Base-by-base conservation (phyloP, 2,888 invertebrate species). In the Epirrhoe alternata region DNA sequence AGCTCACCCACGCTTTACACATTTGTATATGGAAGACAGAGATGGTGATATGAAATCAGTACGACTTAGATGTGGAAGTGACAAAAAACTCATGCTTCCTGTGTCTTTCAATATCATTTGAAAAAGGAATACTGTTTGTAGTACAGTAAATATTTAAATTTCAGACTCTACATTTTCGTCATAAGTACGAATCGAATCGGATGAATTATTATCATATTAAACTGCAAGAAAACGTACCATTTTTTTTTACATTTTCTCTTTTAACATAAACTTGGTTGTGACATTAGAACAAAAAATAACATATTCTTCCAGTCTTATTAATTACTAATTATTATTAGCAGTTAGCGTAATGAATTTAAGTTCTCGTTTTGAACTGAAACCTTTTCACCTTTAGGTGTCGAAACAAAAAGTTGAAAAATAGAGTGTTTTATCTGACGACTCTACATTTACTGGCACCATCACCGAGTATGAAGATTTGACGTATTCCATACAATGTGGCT, bases 61-160 rank as follows among this genome's bases (percentile, higher is more conserved):
- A 82, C 77, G 76, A 79, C 74, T 80, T 80, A 85, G 83, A 88
- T 82, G 88, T 89, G 92, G 93, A 93, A 93, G 92, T 92, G 90
- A 93, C 93, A 92, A 93, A 92, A 92, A 93, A 92, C 88, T 87
- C 85, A 79, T 80, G 90, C 90, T 93, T 93, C 92, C 93, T 93
- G 93, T 93, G 92, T 92, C 92, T 93, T 92, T 92, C 84, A 89
- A n/a, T 90, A 92, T 92, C 89, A 91, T 92, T 91, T 89, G 89
- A 89, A 92, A 91, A 90, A 89, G 88, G 88, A 91, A 90, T 92
- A 89, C 87, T 85, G 86, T 75, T 83, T 68, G 57, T 64, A 70
- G 57, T 64, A 70, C 70, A 87, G 90, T 87, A 88, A 73, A 86
- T 30, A 71, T 52, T 42, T 64, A 12, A 33, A 12, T 24, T 4